These are phyloP conservation scores for Channallabes apus DNA, from an alignment of 2,797 vertebrate genomes.

Conservation along the genomic window DNA sequence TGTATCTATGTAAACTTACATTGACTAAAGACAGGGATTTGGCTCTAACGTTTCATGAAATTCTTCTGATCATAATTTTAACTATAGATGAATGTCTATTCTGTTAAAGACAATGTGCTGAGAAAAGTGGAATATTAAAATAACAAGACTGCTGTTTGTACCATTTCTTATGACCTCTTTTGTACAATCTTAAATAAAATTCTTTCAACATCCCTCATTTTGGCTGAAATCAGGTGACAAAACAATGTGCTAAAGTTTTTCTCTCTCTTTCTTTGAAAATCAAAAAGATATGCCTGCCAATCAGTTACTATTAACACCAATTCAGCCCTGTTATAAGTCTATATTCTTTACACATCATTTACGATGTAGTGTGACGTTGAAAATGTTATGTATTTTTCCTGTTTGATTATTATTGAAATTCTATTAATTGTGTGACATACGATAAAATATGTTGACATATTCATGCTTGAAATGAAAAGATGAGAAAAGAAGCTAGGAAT, in stretches of 20 bases:
- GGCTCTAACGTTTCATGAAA: neutral
- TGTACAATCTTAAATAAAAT: neutral
- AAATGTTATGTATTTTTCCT: neutral
- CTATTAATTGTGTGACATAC: neutral
- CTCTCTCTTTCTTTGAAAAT: neutral
- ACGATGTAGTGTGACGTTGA: neutral
- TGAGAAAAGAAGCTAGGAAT: constrained; percentile 7
- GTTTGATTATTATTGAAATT: neutral
- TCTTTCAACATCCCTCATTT: neutral
- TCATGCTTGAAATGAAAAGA: constrained; percentile 9
- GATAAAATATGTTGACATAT: neutral
- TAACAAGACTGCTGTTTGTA: neutral
- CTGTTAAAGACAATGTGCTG: neutral
- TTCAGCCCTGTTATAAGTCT: neutral
- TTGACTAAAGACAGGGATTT: neutral
- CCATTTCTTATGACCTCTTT: neutral
- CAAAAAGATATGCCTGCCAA: neutral
- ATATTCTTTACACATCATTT: neutral
- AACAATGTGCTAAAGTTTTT: neutral
- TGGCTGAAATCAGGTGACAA: neutral
- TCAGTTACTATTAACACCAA: neutral
- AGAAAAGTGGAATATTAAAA: neutral
- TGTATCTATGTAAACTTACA: neutral
- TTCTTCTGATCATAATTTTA: neutral
- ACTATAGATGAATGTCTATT: neutral